Evolutionary conservation across 1,140 invertebrate genomes (phyloP), one percentile per base, ranked within the genome.

Genomic region (Hylyphantes graminicola): DNA sequence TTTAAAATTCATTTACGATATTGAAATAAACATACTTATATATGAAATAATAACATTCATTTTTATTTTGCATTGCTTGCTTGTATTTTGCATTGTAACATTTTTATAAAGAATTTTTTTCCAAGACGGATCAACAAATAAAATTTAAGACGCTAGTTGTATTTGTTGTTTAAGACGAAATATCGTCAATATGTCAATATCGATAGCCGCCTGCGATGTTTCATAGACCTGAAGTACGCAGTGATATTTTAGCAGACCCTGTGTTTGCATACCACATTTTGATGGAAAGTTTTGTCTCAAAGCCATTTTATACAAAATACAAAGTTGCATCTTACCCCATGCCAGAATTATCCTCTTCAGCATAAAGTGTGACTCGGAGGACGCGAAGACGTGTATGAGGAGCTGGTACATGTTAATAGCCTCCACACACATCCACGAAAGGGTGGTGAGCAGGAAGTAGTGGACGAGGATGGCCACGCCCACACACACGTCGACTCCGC

Each of bases 341-440:
- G 90, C 91, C 51, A 90, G 85, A 12, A 91, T n/a, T 74, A 89
- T 89, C 81, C 92, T 87, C 86, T 92, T 92, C 13, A 91, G 67
- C 87, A 92, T 90, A 86, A 92, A 92, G 48, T 89, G 88, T 6
- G 89, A 89, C 50, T 92, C 90, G 50, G 91, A 89, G 17, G 88
- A 87, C 50, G 91, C 90, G 80, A 92, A 92, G 0, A 92, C 92
- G n/a, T 90, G 90, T 54, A 92, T 90, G 4, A 92, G 88, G 11
- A 92, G 88, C 51, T 91, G 91, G 87, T 92, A 92, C 91, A 92
- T 92, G 86, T 92, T 90, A 19, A 90, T 85, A 4, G 91, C 92
- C 82, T 92, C 91, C 7, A 92, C 89, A 59, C 91, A 87, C 91
- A 92, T 92, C 92, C 92, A 92, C 63, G 89, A 87, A 55, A 92